Base-by-base conservation (phyloP, 2,113 vertebrate genomes). In the Hymenochirus boettgeri region DNA sequence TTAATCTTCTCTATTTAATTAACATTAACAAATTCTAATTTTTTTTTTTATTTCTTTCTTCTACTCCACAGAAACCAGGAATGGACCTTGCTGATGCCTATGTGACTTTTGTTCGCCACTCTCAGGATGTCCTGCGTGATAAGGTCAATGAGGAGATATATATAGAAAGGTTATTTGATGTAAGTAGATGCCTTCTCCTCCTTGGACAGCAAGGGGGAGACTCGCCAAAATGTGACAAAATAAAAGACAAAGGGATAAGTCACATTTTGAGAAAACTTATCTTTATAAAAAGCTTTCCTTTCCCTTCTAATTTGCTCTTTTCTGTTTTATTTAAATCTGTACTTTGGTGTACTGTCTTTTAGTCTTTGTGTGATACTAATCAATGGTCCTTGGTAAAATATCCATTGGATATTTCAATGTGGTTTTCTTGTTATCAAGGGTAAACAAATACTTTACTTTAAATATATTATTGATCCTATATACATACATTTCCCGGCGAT, bases 81-180 rank as follows among this genome's bases (percentile, higher is more conserved):
- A 97, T 99, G 96, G 96, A 99, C 46, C 88, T 99, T 66, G 96
- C 96, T 17, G 96, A 99, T 50, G 90, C 93, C 77, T 99, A 99
- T 61, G 96, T 99, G 88, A 97, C 92, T 37, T 99, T 99, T 81
- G 90, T 96, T 57, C 96, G 96, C 76, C 94, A 99, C 83, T 97
- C 94, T 89, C 96, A 99, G 93, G 96, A 99, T 88, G 90, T 95
- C 86, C 89, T 99, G 65, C 87, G 96, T 84, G 96, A 99, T 85
- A 98, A 97, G 90, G 94, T 99, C 90, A 98, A 95, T 81, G 96
- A 99, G 90, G 96, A 99, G 90, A 93, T 99, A 87, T 99, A 99
- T 87, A 86, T 93, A 85, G 96, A 99, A 93, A 95, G 95, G 88
- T 92, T 99, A 88, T 99, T 99, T 93, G 94, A 99, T 84, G 96